Percentiles rank a stretch among this genome's conserved stretches.
Conservation (phyloP, 2,797 vertebrate species). For the Schizopygopsis malacanthus region DNA sequence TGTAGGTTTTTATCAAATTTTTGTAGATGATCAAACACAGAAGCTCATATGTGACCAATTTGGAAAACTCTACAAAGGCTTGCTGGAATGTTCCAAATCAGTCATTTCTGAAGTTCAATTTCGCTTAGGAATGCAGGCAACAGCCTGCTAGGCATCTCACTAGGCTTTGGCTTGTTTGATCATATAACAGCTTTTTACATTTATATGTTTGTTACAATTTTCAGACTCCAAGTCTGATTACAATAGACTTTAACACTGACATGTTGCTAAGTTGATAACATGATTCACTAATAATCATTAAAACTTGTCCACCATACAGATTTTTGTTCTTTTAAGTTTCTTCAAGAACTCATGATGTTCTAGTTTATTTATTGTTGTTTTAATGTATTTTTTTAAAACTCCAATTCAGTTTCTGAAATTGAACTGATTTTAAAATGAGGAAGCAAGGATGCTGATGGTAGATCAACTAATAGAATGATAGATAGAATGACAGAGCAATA, state of each 20-base stretch:
- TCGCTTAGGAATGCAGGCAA: not conserved
- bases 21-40: conserved; percentile 26
- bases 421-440: not conserved
- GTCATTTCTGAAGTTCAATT: not conserved
- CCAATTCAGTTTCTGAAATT: not conserved
- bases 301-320: not conserved
- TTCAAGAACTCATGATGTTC: not conserved
- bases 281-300: not conserved
- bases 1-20: conserved; percentile 10
- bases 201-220: not conserved
- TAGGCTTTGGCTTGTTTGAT: conserved; percentile 16
- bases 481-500: too few species aligned
- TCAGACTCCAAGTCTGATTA: not conserved
- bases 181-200: not conserved
- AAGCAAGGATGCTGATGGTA: not conserved
- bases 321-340: not conserved
- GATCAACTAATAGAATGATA: too few species aligned
- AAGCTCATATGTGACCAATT: not conserved
- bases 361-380: too few species aligned
- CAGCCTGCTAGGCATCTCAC: not conserved
- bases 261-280: not conserved
- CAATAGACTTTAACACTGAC: not conserved
- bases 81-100: conserved; percentile 4
- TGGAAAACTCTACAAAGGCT: not conserved
- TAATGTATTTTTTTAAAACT: not conserved